These are phyloP conservation scores for Isurus oxyrinchus DNA, from an alignment of 2,113 vertebrate genomes.

Conservation along the genomic window DNA sequence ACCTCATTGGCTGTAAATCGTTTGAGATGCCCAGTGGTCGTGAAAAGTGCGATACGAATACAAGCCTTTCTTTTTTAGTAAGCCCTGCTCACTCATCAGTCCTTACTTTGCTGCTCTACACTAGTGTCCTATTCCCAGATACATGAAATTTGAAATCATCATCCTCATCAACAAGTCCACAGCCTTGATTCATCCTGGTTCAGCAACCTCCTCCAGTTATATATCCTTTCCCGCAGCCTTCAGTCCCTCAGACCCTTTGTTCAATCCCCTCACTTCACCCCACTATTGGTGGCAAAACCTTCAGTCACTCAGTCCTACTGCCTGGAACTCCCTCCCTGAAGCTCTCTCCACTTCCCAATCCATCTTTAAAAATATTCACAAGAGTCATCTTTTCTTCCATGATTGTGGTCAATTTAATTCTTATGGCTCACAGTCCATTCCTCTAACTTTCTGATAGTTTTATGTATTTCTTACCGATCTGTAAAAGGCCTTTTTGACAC, in stretches of 20 bases:
- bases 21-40: too few relatives aligned
- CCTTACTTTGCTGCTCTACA: background rate
- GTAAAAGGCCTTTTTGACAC: too few relatives aligned
- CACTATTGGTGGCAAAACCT: background rate
- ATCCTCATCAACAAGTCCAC: background rate
- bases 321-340: background rate
- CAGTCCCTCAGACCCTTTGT: background rate
- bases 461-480: too few relatives aligned
- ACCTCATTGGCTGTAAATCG: too few relatives aligned
- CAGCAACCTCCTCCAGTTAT: background rate
- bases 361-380: background rate
- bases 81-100: background rate
- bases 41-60: too few relatives aligned
- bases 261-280: background rate
- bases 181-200: background rate
- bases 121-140: background rate
- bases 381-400: too few relatives aligned
- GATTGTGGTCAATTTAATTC: too few relatives aligned
- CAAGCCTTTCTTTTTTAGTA: too few relatives aligned
- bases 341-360: background rate
- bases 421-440: too few relatives aligned
- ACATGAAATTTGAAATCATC: background rate
- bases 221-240: background rate
- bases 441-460: too few relatives aligned
- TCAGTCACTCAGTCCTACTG: background rate